These are phyloP conservation scores for Nanger granti DNA, from an alignment of 2,113 vertebrate genomes.

Conservation along the genomic window DNA sequence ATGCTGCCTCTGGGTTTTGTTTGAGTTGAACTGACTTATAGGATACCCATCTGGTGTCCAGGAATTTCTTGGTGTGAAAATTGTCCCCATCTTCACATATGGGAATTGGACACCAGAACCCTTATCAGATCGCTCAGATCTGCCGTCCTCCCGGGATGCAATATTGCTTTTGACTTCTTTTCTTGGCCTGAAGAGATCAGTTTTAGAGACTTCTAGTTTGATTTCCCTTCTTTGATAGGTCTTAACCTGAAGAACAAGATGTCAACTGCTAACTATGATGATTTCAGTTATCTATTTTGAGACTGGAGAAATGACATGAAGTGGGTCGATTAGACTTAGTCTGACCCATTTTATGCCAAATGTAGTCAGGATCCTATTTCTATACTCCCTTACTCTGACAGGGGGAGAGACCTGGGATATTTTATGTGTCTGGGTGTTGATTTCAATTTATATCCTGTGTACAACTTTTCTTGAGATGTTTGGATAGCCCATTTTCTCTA, in stretches of 20 bases:
- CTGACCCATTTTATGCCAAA: neutral
- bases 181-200: neutral
- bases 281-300: neutral
- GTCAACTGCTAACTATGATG: neutral
- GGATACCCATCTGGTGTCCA: neutral
- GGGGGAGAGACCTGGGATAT: neutral
- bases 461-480: neutral
- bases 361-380: neutral
- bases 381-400: neutral
- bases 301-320: neutral
- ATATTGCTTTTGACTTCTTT: neutral
- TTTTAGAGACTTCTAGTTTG: neutral
- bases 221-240: neutral
- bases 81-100: neutral
- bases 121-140: neutral
- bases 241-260: neutral
- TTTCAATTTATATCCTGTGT: neutral
- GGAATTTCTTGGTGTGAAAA: neutral
- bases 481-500: neutral
- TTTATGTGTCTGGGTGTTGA: neutral
- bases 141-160: neutral
- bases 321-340: neutral
- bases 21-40: neutral
- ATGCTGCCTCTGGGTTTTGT: neutral
- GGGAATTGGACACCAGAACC: neutral